Percentiles rank a stretch among this genome's conserved stretches.
Conservation (phyloP, 1,140 invertebrate genomes). For the Neuroterus valhalla region DNA sequence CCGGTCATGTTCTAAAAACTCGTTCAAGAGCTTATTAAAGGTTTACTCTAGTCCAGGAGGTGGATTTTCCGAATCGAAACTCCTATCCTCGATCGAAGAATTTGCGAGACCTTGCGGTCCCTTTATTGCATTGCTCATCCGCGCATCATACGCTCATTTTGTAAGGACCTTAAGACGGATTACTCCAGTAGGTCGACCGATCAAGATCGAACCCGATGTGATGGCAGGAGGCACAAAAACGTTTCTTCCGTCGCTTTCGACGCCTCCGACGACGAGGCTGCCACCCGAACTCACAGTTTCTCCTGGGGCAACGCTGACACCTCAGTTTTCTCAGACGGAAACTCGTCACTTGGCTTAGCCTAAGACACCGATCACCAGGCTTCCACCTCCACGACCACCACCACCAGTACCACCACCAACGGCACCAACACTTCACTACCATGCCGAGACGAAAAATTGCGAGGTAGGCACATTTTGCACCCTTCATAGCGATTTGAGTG, state of each 20-base stretch:
- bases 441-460: not conserved
- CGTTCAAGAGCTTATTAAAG: not conserved
- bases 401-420: slow-evolving; percentile 40
- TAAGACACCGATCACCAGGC: slow-evolving; percentile 31
- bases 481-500: not conserved
- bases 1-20: not conserved
- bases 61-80: not conserved
- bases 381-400: slow-evolving; percentile 50
- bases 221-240: slow-evolving; percentile 28
- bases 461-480: not conserved
- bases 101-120: not conserved
- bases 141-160: not conserved
- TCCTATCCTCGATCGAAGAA: slow-evolving; percentile 4
- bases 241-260: slow-evolving; percentile 35
- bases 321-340: not conserved
- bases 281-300: not conserved
- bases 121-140: slow-evolving; percentile 1
- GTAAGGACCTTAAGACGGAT: slow-evolving; percentile 32
- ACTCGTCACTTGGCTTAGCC: slow-evolving; percentile 13
- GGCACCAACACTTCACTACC: slow-evolving; percentile 15
- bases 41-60: not conserved
- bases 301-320: slow-evolving; percentile 18
- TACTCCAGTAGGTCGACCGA: slow-evolving; percentile 24
- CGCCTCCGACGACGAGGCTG: not conserved
- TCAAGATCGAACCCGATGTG: slow-evolving; percentile 22